A percentile compares a stretch with the other conserved stretches of the same genome.
Evolutionary conservation across 1,140 invertebrate species (phyloP).

Genomic region (Trichonephila clavata): DNA sequence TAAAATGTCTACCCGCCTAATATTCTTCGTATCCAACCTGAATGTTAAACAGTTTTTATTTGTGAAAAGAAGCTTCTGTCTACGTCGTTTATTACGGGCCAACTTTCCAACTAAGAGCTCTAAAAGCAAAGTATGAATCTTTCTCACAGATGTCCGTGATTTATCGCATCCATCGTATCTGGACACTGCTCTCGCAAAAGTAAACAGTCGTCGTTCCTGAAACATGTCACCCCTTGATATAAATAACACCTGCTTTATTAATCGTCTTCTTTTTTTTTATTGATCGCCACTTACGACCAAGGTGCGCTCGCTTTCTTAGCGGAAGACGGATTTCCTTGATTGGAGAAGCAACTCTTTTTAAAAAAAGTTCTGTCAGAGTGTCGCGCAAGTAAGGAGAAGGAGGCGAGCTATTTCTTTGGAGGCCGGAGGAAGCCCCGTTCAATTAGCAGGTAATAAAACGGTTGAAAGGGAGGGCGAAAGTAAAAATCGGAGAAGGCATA

Average conservation of each 20-base stretch:
- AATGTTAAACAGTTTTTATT: constrained; percentile 25
- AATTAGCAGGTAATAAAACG: constrained; percentile 70
- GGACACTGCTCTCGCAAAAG: constrained; percentile 15
- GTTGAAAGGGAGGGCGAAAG: constrained; percentile 29
- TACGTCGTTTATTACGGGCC: background rate
- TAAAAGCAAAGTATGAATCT: constrained; percentile 42
- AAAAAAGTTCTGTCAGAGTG: constrained; percentile 19
- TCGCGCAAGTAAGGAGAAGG: background rate
- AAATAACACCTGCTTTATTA: constrained; percentile 70
- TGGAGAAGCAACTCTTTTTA: background rate
- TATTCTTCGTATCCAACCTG: background rate
- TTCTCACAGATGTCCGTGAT: constrained; percentile 2
- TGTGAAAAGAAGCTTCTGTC: background rate
- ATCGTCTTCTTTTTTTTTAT: constrained; percentile 41
- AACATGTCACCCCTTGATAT: constrained; percentile 62
- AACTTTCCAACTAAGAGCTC: background rate
- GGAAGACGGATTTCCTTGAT: constrained; percentile 38
- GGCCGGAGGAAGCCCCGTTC: constrained; percentile 9
- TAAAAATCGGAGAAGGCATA: constrained; percentile 69
- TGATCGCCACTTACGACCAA: constrained; percentile 19
- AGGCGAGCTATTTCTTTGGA: constrained; percentile 49
- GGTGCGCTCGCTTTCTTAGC: constrained; percentile 20
- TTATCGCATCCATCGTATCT: constrained; percentile 34
- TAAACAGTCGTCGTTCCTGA: constrained; percentile 53
- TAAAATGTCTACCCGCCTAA: background rate